Evolutionary conservation across 2,797 vertebrate genomes (phyloP).

Genomic region (Clarias platycephalus): DNA sequence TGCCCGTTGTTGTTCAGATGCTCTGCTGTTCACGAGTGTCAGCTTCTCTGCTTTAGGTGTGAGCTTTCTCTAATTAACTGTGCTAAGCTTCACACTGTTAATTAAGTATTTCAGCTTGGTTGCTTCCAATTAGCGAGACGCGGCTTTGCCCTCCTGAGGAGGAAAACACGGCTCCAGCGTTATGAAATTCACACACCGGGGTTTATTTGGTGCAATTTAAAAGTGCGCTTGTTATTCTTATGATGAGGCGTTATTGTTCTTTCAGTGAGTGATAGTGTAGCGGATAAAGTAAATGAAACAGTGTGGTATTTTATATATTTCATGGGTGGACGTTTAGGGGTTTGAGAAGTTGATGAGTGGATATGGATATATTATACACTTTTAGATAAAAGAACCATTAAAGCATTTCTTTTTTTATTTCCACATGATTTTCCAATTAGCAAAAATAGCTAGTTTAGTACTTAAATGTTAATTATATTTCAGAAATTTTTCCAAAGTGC

Average conservation of each 20-base stretch:
- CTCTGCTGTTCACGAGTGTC: constrained; percentile 56
- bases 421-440: too few species aligned
- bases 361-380: background rate
- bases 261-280: constrained; percentile 17
- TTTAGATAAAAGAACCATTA: background rate
- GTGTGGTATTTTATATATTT: constrained; percentile 2
- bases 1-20: constrained; percentile 11
- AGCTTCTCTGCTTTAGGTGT: constrained; percentile 72
- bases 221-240: constrained; percentile 40
- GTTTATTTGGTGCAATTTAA: constrained; percentile 62
- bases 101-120: constrained; percentile 84
- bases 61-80: constrained; percentile 84
- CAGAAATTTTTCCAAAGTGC: background rate
- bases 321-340: background rate
- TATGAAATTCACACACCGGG: constrained; percentile 61
- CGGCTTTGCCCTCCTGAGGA: constrained; percentile 67
- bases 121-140: constrained; percentile 80
- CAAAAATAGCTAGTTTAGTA: too few species aligned
- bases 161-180: constrained; percentile 68
- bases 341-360: background rate
- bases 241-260: constrained; percentile 4
- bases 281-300: too few species aligned
- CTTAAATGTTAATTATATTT: too few species aligned
- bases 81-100: constrained; percentile 79
- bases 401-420: too few species aligned